These are phyloP conservation scores for Nerophis ophidion DNA, from an alignment of 2,113 vertebrate genomes.

Conservation along the genomic window DNA sequence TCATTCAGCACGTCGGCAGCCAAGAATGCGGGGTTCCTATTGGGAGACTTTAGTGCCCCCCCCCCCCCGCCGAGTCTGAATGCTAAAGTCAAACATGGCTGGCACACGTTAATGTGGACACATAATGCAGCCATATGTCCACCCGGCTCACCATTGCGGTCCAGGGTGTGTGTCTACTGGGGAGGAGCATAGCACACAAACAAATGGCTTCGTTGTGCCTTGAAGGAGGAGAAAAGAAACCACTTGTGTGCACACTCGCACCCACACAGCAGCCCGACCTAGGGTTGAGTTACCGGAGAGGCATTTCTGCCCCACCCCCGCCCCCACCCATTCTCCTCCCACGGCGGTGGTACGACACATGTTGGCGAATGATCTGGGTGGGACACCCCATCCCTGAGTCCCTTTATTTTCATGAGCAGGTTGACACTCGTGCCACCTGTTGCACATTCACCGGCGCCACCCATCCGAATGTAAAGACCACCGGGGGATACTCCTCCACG, in stretches of 20 bases:
- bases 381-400: slow-evolving; percentile 27
- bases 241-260: slow-evolving; percentile 56
- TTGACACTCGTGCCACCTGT: slow-evolving; percentile 47
- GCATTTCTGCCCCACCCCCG: slow-evolving; percentile 39
- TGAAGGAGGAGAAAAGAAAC: slow-evolving; percentile 25
- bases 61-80: slow-evolving; percentile 32
- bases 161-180: slow-evolving; percentile 24
- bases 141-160: slow-evolving; percentile 20
- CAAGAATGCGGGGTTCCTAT: neutral
- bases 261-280: slow-evolving; percentile 53
- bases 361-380: slow-evolving; percentile 20
- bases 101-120: too few species aligned
- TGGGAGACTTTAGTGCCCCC: slow-evolving; percentile 38
- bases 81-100: slow-evolving; percentile 18
- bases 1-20: slow-evolving; percentile 4
- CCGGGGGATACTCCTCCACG: slow-evolving; percentile 28
- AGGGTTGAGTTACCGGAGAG: slow-evolving; percentile 47
- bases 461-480: slow-evolving; percentile 18
- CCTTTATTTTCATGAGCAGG: slow-evolving; percentile 30
- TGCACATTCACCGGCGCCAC: slow-evolving; percentile 29
- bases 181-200: slow-evolving; percentile 33
- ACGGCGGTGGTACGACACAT: slow-evolving; percentile 10
- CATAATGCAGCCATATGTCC: slow-evolving; percentile 3
- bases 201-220: slow-evolving; percentile 57
- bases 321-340: slow-evolving; percentile 34